Base-by-base conservation (phyloP, 2,888 invertebrate species). In the Agrotis segetum region DNA sequence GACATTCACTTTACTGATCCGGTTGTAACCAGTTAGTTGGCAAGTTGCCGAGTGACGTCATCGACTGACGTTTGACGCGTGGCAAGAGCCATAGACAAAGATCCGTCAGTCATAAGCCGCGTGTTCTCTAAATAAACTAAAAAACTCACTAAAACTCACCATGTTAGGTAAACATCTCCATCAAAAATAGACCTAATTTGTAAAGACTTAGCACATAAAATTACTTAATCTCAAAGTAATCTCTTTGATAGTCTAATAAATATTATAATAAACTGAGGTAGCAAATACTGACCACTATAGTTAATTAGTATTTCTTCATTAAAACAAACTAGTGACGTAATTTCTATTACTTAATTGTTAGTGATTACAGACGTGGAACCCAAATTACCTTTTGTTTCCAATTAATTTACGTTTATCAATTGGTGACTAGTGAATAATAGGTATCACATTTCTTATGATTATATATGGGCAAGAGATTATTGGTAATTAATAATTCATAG, bases 41-140 rank as follows among this genome's bases (percentile, higher is more conserved):
- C 87, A 75, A 60, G 60, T 69, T 68, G 85, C 85, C 88, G 44
- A 50, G 75, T 89, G 88, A 88, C 88, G 89, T 88, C 84, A 83
- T 34, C 67, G 44, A 13, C 29, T 49, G 58, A 40, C 19, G 46
- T 40, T 60, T 34, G 11, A 29, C 17, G 50, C 61, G 68, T 55
- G 50, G 61, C 65, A 52, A n/a, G 14, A 62, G n/a, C 56, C 52
- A 19, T 55, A 67, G 49, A 67, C 73, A 68, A 67, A 40, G 52
- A 60, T 47, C 53, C 64, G 24, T 67, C 73, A 60, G 66, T 9
- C 24, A 46, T 4, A 58, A 60, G n/a, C 19, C 49, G 50, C 29
- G 34, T 58, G 34, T 49, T 19, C 40, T 49, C 47, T 53, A 44
- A 59, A 73, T 53, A 65, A 58, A 46, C 58, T 34, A 34, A 1